Evolutionary conservation across 2,888 invertebrate genomes (phyloP).

Genomic region (Xylota segnis): DNA sequence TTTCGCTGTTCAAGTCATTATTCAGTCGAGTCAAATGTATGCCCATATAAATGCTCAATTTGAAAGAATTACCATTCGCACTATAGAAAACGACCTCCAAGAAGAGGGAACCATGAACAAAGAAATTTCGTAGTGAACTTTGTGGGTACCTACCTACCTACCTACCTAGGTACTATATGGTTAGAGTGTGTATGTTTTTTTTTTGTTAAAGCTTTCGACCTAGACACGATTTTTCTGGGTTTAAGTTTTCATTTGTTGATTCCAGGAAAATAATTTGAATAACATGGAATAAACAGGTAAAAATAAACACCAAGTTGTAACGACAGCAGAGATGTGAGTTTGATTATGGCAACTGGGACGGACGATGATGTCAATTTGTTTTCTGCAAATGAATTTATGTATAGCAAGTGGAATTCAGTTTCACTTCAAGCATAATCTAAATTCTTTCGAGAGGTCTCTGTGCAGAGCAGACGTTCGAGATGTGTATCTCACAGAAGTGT

Average conservation of each 20-base stretch:
- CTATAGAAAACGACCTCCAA: conserved; percentile 48
- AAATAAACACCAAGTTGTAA: conserved; percentile 24
- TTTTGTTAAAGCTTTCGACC: conserved; percentile 56
- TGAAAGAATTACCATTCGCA: conserved; percentile 69
- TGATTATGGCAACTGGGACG: neutral
- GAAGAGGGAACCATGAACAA: conserved; percentile 49
- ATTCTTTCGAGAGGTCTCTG: too few species aligned
- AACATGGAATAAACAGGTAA: conserved; percentile 70
- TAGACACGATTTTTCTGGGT: conserved; percentile 66
- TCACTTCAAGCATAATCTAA: too few species aligned
- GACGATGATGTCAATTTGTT: conserved; percentile 32
- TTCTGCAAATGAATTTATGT: neutral
- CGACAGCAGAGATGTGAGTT: neutral
- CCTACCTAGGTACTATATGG: too few species aligned
- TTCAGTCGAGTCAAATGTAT: conserved; percentile 68
- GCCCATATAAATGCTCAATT: conserved; percentile 74
- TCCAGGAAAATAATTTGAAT: conserved; percentile 58
- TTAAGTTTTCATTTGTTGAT: conserved; percentile 39
- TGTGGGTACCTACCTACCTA: neutral
- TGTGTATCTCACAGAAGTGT: too few species aligned
- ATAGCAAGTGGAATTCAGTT: conserved; percentile 36
- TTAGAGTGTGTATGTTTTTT: neutral
- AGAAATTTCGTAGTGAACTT: conserved; percentile 67
- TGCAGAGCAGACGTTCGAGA: too few species aligned
- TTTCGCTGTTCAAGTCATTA: conserved; percentile 60